Percentiles rank a stretch among this genome's conserved stretches.
Conservation (phyloP, 2,113 vertebrate genomes). For the Microcebus murinus region DNA sequence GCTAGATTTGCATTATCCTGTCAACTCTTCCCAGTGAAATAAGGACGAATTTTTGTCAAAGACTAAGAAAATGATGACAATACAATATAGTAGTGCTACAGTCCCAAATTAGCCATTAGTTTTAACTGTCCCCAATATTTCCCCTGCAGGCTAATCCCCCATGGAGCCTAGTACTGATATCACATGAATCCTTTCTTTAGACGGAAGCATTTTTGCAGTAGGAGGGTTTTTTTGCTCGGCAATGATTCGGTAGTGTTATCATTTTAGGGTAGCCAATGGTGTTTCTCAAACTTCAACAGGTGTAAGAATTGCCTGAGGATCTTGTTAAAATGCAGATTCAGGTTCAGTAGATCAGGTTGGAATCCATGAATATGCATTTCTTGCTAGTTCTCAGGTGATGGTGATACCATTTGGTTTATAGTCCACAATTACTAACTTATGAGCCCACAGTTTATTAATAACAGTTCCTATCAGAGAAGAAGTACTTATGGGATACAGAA, state of each 20-base stretch:
- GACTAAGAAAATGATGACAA: neutral
- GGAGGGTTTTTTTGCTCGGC: neutral
- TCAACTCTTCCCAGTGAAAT: neutral
- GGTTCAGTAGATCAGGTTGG: neutral
- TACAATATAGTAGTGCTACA: neutral
- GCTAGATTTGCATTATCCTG: neutral
- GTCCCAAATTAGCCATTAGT: neutral
- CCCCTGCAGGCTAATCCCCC: accelerated
- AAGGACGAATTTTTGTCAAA: neutral
- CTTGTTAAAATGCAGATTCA: neutral
- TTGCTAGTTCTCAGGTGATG: neutral
- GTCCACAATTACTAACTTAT: neutral
- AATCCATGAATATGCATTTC: neutral
- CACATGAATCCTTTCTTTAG: neutral
- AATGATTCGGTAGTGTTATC: neutral
- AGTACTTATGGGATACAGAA: neutral
- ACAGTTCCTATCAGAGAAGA: neutral
- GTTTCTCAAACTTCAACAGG: neutral
- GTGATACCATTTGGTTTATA: neutral
- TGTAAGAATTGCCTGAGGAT: neutral
- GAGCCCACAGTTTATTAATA: neutral
- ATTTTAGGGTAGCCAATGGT: neutral
- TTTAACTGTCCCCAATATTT: neutral
- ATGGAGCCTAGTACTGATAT: neutral
- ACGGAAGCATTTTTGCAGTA: neutral